These are phyloP conservation scores for Lordiphosa clarofinis DNA, from an alignment of 1,140 invertebrate species.

Conservation along the genomic window DNA sequence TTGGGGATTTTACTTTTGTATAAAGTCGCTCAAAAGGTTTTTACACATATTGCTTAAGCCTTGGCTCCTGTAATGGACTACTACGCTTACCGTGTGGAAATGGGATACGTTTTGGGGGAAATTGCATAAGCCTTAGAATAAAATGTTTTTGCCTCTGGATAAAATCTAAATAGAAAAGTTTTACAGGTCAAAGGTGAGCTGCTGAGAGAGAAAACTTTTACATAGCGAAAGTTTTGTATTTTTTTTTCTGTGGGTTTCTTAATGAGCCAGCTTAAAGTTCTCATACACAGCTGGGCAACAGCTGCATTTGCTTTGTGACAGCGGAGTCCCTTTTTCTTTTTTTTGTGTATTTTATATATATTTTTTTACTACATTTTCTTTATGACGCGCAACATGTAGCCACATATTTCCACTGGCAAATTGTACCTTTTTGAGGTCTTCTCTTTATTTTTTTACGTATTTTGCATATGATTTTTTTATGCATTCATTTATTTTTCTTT, in stretches of 20 bases:
- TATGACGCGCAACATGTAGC: too few species aligned
- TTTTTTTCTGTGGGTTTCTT: conserved; percentile 47
- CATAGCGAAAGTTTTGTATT: conserved; percentile 13
- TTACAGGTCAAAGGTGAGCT: conserved; percentile 48
- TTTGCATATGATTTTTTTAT: conserved; percentile 37
- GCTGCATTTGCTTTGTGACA: too few species aligned
- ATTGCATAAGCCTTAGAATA: conserved; percentile 71
- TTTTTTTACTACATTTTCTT: too few species aligned
- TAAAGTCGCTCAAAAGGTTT: conserved; percentile 52
- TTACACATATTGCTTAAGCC: conserved; percentile 55
- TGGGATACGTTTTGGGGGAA: conserved; percentile 48
- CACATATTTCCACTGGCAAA: too few species aligned
- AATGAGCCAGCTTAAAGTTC: conserved; percentile 39
- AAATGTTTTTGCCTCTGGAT: conserved; percentile 39
- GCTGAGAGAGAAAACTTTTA: conserved; percentile 14
- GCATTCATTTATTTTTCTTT: conserved; percentile 24
- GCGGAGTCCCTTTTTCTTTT: too few species aligned
- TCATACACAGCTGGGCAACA: too few species aligned
- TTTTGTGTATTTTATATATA: too few species aligned
- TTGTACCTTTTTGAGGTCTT: conserved; percentile 8
- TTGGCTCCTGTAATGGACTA: conserved; percentile 35
- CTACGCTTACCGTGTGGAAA: background rate
- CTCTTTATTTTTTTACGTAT: conserved; percentile 19
- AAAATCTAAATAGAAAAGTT: conserved; percentile 43
- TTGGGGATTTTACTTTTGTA: conserved; percentile 49